These are phyloP conservation scores for Antheraea pernyi DNA, from an alignment of 1,140 invertebrate species.

Conservation along the genomic window DNA sequence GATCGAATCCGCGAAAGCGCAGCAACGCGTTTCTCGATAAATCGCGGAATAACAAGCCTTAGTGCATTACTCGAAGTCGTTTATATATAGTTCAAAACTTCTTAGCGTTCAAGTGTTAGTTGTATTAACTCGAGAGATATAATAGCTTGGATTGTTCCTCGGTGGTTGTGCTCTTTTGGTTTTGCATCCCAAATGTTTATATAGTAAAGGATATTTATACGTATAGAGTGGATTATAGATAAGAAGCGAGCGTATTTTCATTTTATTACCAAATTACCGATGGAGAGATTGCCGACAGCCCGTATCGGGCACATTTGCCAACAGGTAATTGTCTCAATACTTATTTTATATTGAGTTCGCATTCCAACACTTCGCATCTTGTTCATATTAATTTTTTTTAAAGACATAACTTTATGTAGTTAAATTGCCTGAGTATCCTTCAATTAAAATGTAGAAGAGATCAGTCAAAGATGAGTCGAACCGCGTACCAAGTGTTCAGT, in stretches of 20 bases:
- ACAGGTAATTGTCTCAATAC: slow-evolving; percentile 64
- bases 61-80: slow-evolving; percentile 1
- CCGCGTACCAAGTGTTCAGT: no score
- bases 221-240: slow-evolving; percentile 73
- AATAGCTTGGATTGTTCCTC: slow-evolving; percentile 30
- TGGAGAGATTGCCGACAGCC: slow-evolving; percentile 61
- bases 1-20: slow-evolving; percentile 57
- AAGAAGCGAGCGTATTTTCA: slow-evolving; percentile 75
- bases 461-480: no score
- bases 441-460: no score
- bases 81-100: background rate
- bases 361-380: slow-evolving; percentile 53
- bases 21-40: slow-evolving; percentile 1
- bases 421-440: background rate
- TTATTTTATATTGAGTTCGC: slow-evolving; percentile 53
- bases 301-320: slow-evolving; percentile 71
- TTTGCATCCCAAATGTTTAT: slow-evolving; percentile 53
- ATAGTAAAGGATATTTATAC: slow-evolving; percentile 60
- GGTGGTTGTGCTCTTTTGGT: slow-evolving; percentile 42
- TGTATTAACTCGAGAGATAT: background rate
- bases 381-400: background rate
- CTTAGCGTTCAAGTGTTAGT: background rate
- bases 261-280: slow-evolving; percentile 80
- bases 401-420: background rate
- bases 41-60: slow-evolving; percentile 9